Conservation (phyloP, 2,113 vertebrate genomes). For the Bothrops jararaca region DNA sequence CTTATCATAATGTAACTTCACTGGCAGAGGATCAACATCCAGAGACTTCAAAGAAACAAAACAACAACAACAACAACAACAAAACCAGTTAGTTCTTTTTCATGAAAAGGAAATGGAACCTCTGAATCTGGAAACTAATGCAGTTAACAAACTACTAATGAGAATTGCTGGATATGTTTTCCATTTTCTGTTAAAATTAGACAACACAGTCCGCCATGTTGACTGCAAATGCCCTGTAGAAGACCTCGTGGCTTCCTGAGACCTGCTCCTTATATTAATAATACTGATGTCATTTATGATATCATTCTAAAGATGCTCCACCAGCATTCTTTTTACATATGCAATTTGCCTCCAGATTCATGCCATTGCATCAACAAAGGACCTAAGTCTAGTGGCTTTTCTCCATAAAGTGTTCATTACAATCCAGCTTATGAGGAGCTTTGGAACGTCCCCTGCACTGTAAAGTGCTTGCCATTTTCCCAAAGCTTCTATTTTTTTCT, state of each 20-base stretch:
- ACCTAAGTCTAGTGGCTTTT: background rate
- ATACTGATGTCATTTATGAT: background rate
- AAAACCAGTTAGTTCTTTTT: background rate
- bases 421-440: background rate
- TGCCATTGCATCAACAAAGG: background rate
- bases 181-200: background rate
- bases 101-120: background rate
- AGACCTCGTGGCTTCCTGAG: background rate
- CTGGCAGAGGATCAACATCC: slow-evolving; percentile 84
- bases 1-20: slow-evolving; percentile 92
- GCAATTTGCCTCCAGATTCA: background rate
- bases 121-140: background rate
- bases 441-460: background rate
- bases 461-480: background rate
- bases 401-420: background rate
- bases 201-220: background rate
- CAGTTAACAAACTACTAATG: background rate
- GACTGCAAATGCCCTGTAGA: background rate
- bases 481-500: background rate
- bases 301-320: background rate
- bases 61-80: background rate
- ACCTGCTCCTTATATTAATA: background rate
- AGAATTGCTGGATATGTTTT: background rate
- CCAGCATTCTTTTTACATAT: background rate
- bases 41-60: slow-evolving; percentile 74